Base-by-base conservation (phyloP, 2,888 invertebrate species). In the Nymphalis urticae region DNA sequence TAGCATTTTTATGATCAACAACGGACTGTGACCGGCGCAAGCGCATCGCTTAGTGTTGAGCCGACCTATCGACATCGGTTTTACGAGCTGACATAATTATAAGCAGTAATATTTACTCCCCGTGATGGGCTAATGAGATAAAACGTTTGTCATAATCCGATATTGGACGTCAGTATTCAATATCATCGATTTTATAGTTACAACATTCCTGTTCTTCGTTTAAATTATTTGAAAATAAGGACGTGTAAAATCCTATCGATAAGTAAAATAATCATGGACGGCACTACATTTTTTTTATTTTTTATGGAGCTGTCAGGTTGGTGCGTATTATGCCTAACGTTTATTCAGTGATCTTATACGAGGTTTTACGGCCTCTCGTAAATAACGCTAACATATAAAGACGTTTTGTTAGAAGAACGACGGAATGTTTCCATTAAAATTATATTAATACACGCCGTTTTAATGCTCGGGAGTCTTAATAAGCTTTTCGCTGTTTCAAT, bases 371-470 rank as follows among this genome's bases (percentile, higher is more conserved):
- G 85, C 82, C 77, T 71, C 72, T 79, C 88, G 85, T 92, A 92
- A 91, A 92, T 90, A 82, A 88, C 73, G 74, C 75, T 77, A 77
- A 80, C 79, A 86, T 82, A 91, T 91, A 90, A 89, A 91, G 91
- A 90, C 86, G 89, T 91, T 90, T 86, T 87, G 85, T 89, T 82
- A 82, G 80, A 79, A 58, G 58, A 82, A 83, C 80, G 78, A 77
- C 79, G 76, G 80, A 85, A 86, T 85, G 82, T 85, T 89, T 88
- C 85, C 86, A 89, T 90, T 90, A 87, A 86, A 88, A 88, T 88
- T 87, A 87, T 86, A 86, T 88, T 86, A 87, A 88, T 87, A 85
- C 83, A 80, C 77, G 80, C 81, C 76, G 75, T 75, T 85, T 87
- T 84, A 82, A 71, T 82, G 81, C 75, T 72, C 4, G 36, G 17